These are phyloP conservation scores for Trypoxylus dichotomus DNA, from an alignment of 1,140 invertebrate genomes.

Conservation along the genomic window DNA sequence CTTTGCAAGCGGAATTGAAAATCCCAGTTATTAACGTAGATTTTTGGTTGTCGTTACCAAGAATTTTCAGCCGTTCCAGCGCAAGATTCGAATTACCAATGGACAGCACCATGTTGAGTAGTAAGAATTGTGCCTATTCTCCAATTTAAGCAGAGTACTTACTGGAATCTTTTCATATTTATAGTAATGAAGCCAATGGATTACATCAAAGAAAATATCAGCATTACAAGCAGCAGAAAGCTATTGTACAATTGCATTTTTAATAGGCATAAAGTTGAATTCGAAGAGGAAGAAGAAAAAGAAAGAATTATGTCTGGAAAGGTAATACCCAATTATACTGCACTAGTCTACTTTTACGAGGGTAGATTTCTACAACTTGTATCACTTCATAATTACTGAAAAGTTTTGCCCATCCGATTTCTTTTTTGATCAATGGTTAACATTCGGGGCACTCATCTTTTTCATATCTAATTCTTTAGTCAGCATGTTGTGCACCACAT, in stretches of 20 bases:
- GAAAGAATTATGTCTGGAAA: slow-evolving; percentile 50
- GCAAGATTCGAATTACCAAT: slow-evolving; percentile 67
- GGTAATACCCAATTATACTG: no score
- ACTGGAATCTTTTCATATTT: not conserved
- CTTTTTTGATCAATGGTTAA: no score
- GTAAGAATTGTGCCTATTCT: slow-evolving; percentile 53
- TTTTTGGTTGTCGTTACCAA: slow-evolving; percentile 62
- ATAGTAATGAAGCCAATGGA: slow-evolving; percentile 63
- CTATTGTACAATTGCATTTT: slow-evolving; percentile 62
- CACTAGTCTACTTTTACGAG: no score
- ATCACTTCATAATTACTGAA: no score
- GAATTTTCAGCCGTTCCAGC: slow-evolving; percentile 65
- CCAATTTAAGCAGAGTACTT: not conserved
- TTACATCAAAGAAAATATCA: slow-evolving; percentile 64
- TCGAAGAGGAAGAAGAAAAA: slow-evolving; percentile 41
- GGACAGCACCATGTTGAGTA: slow-evolving; percentile 59
- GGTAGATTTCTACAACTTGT: no score
- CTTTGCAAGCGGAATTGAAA: slow-evolving; percentile 76
- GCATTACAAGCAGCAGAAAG: slow-evolving; percentile 63
- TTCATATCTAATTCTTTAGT: no score
- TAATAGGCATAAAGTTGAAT: slow-evolving; percentile 55
- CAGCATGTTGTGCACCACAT: no score
- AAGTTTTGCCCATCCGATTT: no score
- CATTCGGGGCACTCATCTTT: no score
- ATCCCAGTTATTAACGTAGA: slow-evolving; percentile 53